Evolutionary conservation across 2,113 vertebrate species (phyloP).

Genomic region (Corydoras sp.): DNA sequence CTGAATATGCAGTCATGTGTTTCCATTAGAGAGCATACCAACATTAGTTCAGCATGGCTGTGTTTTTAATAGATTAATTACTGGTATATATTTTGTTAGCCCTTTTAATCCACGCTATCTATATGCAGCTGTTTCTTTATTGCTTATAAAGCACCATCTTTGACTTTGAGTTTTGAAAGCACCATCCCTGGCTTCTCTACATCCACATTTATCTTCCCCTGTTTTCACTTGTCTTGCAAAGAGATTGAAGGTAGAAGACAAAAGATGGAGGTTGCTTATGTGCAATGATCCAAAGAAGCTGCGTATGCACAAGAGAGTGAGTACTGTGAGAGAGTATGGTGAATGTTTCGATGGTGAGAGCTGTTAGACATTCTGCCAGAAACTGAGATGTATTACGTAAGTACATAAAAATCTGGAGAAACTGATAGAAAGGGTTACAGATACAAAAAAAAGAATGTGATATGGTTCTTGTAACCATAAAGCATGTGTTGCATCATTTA

Average conservation of each 20-base stretch:
- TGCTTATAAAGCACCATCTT: too few species aligned
- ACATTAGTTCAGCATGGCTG: too few species aligned
- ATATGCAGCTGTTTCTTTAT: too few species aligned
- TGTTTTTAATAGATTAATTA: not conserved
- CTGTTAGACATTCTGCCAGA: not conserved
- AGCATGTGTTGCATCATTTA: too few species aligned
- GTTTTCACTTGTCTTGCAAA: too few species aligned
- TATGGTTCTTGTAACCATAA: too few species aligned
- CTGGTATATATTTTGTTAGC: not conserved
- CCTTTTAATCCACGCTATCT: not conserved
- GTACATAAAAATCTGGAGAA: not conserved
- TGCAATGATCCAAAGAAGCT: not conserved
- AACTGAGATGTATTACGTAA: not conserved
- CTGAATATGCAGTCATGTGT: not conserved
- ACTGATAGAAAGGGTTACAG: not conserved
- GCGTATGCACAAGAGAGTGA: not conserved
- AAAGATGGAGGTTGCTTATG: not conserved
- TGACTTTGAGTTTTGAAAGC: too few species aligned
- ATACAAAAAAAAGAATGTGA: too few species aligned
- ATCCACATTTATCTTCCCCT: too few species aligned
- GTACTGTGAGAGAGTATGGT: not conserved
- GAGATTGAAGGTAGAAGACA: too few species aligned
- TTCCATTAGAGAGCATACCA: conserved; percentile 1
- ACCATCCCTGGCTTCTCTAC: too few species aligned
- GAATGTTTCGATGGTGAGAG: not conserved